Percentiles rank a stretch among this genome's conserved stretches.
These are phyloP conservation scores for Ceyx erithaca DNA, from an alignment of 2,797 vertebrate species.

Conservation along the genomic window DNA sequence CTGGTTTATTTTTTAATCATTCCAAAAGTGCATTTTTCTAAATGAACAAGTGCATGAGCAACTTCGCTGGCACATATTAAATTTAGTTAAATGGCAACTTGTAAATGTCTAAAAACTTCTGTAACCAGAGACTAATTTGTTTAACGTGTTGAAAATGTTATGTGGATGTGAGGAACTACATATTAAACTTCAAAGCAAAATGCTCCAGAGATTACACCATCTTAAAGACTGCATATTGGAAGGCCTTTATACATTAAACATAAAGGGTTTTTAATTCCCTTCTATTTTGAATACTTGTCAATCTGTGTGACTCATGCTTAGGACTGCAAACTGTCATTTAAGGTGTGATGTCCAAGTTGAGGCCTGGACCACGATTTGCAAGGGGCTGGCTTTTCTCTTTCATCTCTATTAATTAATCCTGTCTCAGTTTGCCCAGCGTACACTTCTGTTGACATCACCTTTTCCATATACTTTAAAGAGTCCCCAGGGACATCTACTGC, in stretches of 20 bases:
- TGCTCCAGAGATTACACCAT: conserved; percentile 79
- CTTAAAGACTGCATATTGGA: conserved; percentile 77
- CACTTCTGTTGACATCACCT: conserved; percentile 85
- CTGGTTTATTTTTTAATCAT: conserved; percentile 83
- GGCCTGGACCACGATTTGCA: conserved; percentile 72
- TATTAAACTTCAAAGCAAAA: conserved; percentile 85
- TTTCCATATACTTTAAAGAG: conserved; percentile 86
- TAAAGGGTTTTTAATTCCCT: conserved; percentile 69
- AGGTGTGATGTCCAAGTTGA: conserved; percentile 71
- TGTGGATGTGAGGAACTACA: conserved; percentile 80
- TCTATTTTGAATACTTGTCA: conserved; percentile 70
- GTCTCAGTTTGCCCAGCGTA: conserved; percentile 79
- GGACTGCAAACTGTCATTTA: conserved; percentile 68
- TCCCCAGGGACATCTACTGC: conserved; percentile 80
- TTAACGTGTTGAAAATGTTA: conserved; percentile 83
- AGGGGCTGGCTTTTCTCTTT: conserved; percentile 81
- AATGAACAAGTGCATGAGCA: conserved; percentile 77
- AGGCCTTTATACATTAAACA: conserved; percentile 69
- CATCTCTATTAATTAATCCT: conserved; percentile 87
- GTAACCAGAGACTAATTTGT: conserved; percentile 86
- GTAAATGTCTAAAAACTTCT: conserved; percentile 83
- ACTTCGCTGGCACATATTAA: conserved; percentile 79
- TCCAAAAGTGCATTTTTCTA: conserved; percentile 79
- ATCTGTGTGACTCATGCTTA: conserved; percentile 62
- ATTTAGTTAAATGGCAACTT: conserved; percentile 83